These are phyloP conservation scores for Aphelocoma coerulescens DNA, from an alignment of 2,113 vertebrate genomes.

Conservation along the genomic window DNA sequence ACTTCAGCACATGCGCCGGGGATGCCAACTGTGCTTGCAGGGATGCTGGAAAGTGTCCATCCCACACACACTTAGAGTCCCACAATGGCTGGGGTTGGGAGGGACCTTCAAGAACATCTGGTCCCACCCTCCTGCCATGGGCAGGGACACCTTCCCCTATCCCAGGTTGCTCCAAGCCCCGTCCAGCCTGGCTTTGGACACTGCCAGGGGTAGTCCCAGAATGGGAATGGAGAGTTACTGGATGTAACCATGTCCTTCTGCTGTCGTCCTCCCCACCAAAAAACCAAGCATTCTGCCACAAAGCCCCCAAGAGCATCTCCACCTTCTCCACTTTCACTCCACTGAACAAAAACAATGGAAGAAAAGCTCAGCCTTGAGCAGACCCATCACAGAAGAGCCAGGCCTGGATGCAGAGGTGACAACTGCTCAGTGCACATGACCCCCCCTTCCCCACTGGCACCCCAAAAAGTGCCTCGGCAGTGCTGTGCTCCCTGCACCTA, in stretches of 20 bases:
- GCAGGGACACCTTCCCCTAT: background rate
- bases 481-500: background rate
- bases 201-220: background rate
- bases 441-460: background rate
- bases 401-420: background rate
- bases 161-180: background rate
- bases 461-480: background rate
- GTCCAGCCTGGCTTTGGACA: rapidly evolving
- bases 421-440: rapidly evolving
- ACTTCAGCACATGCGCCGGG: rapidly evolving
- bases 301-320: background rate
- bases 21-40: background rate
- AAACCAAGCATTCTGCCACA: background rate
- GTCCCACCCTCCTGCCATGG: background rate
- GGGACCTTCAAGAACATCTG: background rate
- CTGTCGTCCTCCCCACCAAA: background rate
- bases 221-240: background rate
- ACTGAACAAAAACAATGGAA: background rate
- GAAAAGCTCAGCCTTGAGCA: background rate
- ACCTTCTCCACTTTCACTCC: background rate
- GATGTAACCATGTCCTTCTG: background rate
- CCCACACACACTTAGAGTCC: background rate
- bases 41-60: background rate
- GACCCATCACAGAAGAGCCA: background rate
- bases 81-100: background rate